These are phyloP conservation scores for Tromatobia lineatoria DNA, from an alignment of 2,888 invertebrate species.

Conservation along the genomic window DNA sequence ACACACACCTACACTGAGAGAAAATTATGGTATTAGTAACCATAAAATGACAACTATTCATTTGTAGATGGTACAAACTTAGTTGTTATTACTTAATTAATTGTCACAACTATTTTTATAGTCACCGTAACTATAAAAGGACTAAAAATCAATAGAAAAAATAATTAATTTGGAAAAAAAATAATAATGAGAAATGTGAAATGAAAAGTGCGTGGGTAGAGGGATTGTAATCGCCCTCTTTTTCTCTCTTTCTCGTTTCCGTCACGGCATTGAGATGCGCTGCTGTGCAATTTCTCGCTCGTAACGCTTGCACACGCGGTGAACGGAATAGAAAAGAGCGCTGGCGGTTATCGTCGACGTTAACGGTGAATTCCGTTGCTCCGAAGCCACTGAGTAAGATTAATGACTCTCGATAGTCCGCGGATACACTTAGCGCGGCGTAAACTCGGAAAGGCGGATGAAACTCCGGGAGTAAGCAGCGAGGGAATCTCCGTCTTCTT, in stretches of 20 bases:
- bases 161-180: too few relatives aligned
- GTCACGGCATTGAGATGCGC: slow-evolving; percentile 25
- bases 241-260: slow-evolving; percentile 10
- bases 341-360: slow-evolving; percentile 47
- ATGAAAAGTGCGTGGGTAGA: not conserved
- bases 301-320: slow-evolving; percentile 35
- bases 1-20: too few relatives aligned
- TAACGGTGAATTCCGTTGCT: slow-evolving; percentile 66
- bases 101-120: too few relatives aligned
- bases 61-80: too few relatives aligned
- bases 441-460: slow-evolving; percentile 18
- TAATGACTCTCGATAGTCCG: slow-evolving; percentile 64
- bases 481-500: not conserved
- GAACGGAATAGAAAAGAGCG: slow-evolving; percentile 58
- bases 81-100: too few relatives aligned
- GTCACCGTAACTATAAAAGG: too few relatives aligned
- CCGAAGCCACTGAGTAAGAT: slow-evolving; percentile 57
- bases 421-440: slow-evolving; percentile 22
- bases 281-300: slow-evolving; percentile 42
- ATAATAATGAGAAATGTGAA: too few relatives aligned
- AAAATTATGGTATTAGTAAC: too few relatives aligned
- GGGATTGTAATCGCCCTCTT: not conserved
- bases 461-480: slow-evolving; percentile 11
- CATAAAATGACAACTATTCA: too few relatives aligned
- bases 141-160: too few relatives aligned